phyloP scores from a whole-genome alignment of 2,797 vertebrate genomes.

The Myripristis murdjan region DNA sequence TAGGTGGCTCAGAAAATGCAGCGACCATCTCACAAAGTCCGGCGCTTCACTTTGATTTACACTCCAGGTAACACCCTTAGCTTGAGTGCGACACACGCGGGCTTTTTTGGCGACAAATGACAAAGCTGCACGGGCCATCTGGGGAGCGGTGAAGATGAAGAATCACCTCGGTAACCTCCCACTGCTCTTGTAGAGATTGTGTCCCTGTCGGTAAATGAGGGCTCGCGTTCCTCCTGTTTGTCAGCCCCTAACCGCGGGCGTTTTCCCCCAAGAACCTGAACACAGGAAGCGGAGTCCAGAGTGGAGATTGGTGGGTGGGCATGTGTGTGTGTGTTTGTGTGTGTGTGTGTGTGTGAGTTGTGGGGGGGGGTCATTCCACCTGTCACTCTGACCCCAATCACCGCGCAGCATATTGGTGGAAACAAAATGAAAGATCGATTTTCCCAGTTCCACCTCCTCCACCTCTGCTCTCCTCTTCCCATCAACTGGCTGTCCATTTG shows the following conservation, averaged over 20 bases:
- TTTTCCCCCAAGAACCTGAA: constrained; percentile 38
- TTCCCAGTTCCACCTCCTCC: constrained; percentile 59
- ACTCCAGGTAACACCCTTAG: constrained; percentile 72
- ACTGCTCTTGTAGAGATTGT: constrained; percentile 53
- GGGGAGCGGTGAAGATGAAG: constrained; percentile 74
- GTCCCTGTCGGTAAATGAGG: constrained; percentile 60
- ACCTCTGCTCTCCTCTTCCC: constrained; percentile 50
- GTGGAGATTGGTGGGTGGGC: constrained; percentile 38
- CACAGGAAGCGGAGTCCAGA: constrained; percentile 38
- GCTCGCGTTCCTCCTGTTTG: constrained; percentile 54
- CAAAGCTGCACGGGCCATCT: constrained; percentile 64
- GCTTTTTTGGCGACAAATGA: constrained; percentile 74
- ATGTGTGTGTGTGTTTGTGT: constrained; percentile 22
- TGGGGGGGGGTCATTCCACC: constrained; percentile 36
- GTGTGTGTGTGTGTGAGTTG: constrained; percentile 10
- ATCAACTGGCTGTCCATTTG: constrained; percentile 69
- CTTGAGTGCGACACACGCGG: constrained; percentile 54
- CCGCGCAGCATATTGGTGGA: constrained; percentile 63
- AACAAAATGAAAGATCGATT: constrained; percentile 80
- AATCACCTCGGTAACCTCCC: constrained; percentile 75
- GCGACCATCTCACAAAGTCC: constrained; percentile 71
- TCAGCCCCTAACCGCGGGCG: constrained; percentile 40
- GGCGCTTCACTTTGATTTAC: constrained; percentile 75
- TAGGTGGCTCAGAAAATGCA: constrained; percentile 67
- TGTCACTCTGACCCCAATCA: constrained; percentile 82